These are phyloP conservation scores for Adineta ricciae DNA, from an alignment of 2,888 invertebrate genomes.

Conservation along the genomic window DNA sequence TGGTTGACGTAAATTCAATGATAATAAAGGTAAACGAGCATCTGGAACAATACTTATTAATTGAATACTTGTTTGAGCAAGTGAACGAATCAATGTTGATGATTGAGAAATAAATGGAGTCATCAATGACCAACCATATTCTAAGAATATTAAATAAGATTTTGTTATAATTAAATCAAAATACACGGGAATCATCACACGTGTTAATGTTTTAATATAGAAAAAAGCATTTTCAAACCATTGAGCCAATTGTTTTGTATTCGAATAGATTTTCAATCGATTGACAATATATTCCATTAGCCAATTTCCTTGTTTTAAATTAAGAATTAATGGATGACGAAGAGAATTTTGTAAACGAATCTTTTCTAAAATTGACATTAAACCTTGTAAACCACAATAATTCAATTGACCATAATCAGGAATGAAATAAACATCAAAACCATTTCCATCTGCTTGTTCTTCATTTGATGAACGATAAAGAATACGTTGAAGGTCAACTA, in stretches of 20 bases:
- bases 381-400: slow-evolving; percentile 83
- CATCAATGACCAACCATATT: slow-evolving; percentile 27
- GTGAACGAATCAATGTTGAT: slow-evolving; percentile 65
- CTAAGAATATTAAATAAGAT: slow-evolving; percentile 54
- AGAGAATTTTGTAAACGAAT: slow-evolving; percentile 69
- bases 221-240: slow-evolving; percentile 63
- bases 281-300: slow-evolving; percentile 71
- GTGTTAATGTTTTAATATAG: slow-evolving; percentile 66
- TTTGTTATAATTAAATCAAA: slow-evolving; percentile 72
- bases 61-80: slow-evolving; percentile 76
- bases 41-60: slow-evolving; percentile 67
- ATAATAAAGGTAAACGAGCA: slow-evolving; percentile 63
- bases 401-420: slow-evolving; percentile 72
- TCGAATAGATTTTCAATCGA: slow-evolving; percentile 49
- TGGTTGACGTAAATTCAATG: neutral
- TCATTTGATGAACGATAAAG: slow-evolving; percentile 68
- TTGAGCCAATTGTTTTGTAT: slow-evolving; percentile 53
- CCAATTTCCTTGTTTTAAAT: slow-evolving; percentile 89
- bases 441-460: slow-evolving; percentile 70
- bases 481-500: slow-evolving; percentile 69
- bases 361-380: slow-evolving; percentile 64
- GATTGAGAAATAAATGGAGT: slow-evolving; percentile 48
- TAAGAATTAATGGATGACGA: slow-evolving; percentile 85
- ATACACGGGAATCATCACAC: slow-evolving; percentile 80
- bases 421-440: slow-evolving; percentile 74